These are phyloP conservation scores for Bruchidius siliquastri DNA, from an alignment of 2,888 invertebrate species.

Conservation along the genomic window DNA sequence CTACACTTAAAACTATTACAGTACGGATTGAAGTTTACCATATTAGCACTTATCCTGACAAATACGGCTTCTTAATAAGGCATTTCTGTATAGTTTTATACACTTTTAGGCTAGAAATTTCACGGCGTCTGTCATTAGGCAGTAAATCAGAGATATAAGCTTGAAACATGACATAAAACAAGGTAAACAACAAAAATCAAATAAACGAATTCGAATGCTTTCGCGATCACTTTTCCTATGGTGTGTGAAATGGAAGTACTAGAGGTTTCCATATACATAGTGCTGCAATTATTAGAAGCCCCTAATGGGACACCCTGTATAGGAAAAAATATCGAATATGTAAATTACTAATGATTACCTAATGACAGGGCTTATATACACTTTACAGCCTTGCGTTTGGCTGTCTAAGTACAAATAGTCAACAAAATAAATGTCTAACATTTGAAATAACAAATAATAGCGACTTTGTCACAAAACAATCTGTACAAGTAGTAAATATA, in stretches of 20 bases:
- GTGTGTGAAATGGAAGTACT: too few species aligned
- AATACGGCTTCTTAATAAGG: neutral
- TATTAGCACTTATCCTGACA: neutral
- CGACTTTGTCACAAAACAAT: constrained; percentile 42
- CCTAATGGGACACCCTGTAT: too few species aligned
- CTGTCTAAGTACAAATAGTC: constrained; percentile 40
- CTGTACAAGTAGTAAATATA: constrained; percentile 37
- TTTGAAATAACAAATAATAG: constrained; percentile 40
- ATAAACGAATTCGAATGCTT: too few species aligned
- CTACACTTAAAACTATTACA: neutral
- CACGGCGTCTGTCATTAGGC: neutral
- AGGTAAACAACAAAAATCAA: too few species aligned
- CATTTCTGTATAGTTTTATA: neutral
- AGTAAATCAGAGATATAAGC: neutral
- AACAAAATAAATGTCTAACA: constrained; percentile 46
- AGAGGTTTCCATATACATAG: too few species aligned
- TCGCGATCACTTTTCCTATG: too few species aligned
- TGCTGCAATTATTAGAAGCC: too few species aligned
- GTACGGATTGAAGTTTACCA: neutral
- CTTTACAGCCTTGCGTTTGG: constrained; percentile 12
- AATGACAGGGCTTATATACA: neutral
- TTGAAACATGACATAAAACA: neutral
- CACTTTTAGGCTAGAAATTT: neutral
- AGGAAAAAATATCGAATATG: too few species aligned
- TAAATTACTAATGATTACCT: too few species aligned